Percentiles rank a stretch among this genome's conserved stretches.
These are phyloP conservation scores for Patella ulyssiponensis DNA, from an alignment of 2,888 invertebrate genomes.

Conservation along the genomic window DNA sequence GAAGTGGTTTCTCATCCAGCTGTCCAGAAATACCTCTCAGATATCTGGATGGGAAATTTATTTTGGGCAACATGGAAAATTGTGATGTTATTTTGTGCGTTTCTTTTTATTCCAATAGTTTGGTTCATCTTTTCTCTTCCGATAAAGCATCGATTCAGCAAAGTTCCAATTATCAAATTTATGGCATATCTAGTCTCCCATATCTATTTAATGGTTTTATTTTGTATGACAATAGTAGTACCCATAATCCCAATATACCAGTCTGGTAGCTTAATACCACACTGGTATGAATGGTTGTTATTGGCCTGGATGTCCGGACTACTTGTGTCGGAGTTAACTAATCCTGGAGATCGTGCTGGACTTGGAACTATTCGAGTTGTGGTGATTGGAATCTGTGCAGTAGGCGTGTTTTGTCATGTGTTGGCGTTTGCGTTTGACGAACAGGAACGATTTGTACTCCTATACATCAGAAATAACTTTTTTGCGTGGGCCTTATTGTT, in stretches of 20 bases:
- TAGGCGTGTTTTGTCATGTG: constrained; percentile 79
- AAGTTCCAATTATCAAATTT: constrained; percentile 99
- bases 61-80: constrained; percentile 96
- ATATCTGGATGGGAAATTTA: constrained; percentile 97
- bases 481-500: constrained; percentile 95
- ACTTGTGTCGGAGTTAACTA: constrained; percentile 94
- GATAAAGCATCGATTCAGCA: constrained; percentile 93
- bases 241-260: constrained; percentile 71
- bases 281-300: constrained; percentile 97
- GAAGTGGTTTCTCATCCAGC: constrained; percentile 94
- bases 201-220: constrained; percentile 94
- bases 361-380: constrained; percentile 85
- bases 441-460: constrained; percentile 76
- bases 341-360: constrained; percentile 97
- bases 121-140: constrained; percentile 97
- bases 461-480: constrained; percentile 97
- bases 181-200: constrained; percentile 99
- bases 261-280: constrained; percentile 79
- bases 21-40: constrained; percentile 92
- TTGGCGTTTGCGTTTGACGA: constrained; percentile 76
- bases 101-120: constrained; percentile 93
- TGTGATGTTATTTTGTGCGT: constrained; percentile 84
- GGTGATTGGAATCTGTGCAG: constrained; percentile 82
- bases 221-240: constrained; percentile 81
- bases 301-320: constrained; percentile 95